A percentile compares a stretch with the other conserved stretches of the same genome.
These are phyloP conservation scores for Macroglossus sobrinus DNA, from an alignment of 2,113 vertebrate genomes.

Conservation along the genomic window DNA sequence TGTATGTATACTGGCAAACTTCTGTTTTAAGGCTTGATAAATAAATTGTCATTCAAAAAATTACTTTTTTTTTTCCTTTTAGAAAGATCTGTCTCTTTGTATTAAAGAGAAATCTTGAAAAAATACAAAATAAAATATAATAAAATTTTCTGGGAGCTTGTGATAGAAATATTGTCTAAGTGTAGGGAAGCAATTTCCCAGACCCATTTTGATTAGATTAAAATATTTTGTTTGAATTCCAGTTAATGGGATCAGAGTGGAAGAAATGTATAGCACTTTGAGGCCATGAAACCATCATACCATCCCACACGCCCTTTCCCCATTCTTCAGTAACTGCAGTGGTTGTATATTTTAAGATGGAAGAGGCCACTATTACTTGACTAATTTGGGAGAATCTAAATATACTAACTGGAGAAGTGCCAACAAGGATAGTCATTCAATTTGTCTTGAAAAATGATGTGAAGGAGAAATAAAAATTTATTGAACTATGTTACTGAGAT, in stretches of 20 bases:
- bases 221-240: background rate
- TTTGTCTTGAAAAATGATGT: fast-evolving
- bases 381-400: background rate
- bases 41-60: background rate
- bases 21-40: background rate
- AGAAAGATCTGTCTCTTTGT: background rate
- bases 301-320: fast-evolving
- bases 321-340: background rate
- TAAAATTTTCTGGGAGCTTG: background rate
- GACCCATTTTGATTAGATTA: background rate
- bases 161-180: background rate
- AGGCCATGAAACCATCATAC: background rate
- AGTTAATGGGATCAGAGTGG: background rate
- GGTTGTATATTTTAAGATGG: background rate
- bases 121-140: background rate
- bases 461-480: background rate
- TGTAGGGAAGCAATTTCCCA: background rate
- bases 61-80: background rate
- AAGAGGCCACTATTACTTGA: background rate
- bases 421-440: background rate
- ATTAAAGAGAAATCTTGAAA: background rate
- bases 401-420: background rate
- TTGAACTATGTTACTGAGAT: background rate
- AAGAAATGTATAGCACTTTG: background rate
- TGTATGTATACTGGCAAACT: background rate